Base-by-base conservation (phyloP, 2,888 invertebrate species). In the Neuroscelio doddi region DNA sequence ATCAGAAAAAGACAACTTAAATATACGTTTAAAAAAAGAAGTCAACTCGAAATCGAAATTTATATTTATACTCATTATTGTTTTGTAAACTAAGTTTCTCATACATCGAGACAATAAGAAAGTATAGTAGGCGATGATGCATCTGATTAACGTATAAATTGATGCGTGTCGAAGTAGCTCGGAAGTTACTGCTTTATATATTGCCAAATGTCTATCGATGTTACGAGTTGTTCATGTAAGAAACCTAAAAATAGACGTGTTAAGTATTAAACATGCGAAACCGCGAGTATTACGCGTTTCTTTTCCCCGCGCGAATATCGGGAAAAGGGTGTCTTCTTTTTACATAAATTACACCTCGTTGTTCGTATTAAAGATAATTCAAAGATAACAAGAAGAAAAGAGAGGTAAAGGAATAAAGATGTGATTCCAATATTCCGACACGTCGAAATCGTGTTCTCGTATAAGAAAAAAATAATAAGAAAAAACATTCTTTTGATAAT, bases 151-250 rank as follows among this genome's bases (percentile, higher is more conserved):
- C 38, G 42, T 46, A 44, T 45, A 38, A 38, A 38, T 7, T 5
- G 34, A 39, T 50, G 49, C 55, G 62, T 32, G 53, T 39, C 46
- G 49, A 47, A 47, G 27, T 64, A 16, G 45, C 45, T 15, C 12
- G 61, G 69, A 47, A 56, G 46, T 69, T 70, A 77, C 76, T 77
- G 80, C 80, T 80, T 79, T 75, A 69, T 56, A 79, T 53, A 55
- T 81, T 79, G 80, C 78, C 80, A 78, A 80, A 78, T 75, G 72
- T 71, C 69, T 75, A 70, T 56, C 64, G 44, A 68, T 71, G 53
- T 69, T 55, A 47, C 46, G 34, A 47, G 21, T 21, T 5, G 21
- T 5, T 2, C 21, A 21, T 5, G 21, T 21, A 5, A 21, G n/a
- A n/a, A n/a, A n/a, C n/a, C n/a, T 21, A 3, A 21, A 3, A 21